Percentiles rank a stretch among this genome's conserved stretches.
Conservation (phyloP, 2,797 vertebrate genomes). For the Chiloscyllium punctatum region DNA sequence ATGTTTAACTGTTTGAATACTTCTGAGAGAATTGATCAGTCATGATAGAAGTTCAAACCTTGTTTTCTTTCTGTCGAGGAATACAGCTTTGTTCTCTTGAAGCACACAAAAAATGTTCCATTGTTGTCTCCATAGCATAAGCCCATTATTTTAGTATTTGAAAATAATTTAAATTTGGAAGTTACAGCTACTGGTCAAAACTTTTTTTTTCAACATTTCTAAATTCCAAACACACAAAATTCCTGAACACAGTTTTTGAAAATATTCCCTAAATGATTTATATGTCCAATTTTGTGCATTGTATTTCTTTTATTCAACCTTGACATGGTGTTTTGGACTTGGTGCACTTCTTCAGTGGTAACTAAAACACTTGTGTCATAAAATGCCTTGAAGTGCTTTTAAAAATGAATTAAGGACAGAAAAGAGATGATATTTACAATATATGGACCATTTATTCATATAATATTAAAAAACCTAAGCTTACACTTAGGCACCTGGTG, state of each 20-base stretch:
- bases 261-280: not conserved
- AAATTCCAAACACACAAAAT: not conserved
- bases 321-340: not conserved
- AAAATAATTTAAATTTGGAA: not conserved
- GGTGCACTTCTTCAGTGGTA: not conserved
- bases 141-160: not conserved
- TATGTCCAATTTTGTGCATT: not conserved
- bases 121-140: too few relatives aligned
- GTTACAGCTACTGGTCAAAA: not conserved
- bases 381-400: not conserved
- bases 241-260: not conserved
- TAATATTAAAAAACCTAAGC: conserved; percentile 1
- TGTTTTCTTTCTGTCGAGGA: not conserved
- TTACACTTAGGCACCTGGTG: not conserved
- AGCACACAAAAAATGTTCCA: not conserved
- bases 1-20: not conserved
- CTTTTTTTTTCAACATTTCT: not conserved
- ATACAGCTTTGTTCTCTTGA: not conserved
- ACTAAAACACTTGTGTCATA: not conserved
- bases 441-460: conserved; percentile 4
- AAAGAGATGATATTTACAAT: not conserved
- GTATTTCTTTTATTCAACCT: not conserved
- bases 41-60: not conserved
- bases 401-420: not conserved
- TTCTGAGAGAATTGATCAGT: not conserved